Evolutionary conservation across 2,888 invertebrate species (phyloP).

Genomic region (Epinotia nisella): DNA sequence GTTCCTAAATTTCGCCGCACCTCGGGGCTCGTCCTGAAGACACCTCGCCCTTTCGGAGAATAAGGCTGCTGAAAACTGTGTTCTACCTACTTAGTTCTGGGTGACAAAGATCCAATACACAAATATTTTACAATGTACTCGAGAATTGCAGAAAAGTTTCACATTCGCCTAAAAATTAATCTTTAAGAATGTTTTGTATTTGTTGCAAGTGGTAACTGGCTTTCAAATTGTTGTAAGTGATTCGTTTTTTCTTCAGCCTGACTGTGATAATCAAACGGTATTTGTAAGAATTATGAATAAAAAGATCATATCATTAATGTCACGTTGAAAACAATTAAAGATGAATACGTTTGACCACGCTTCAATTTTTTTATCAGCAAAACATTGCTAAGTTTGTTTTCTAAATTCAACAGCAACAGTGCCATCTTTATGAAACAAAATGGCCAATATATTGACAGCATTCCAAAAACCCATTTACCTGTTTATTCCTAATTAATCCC

Average conservation of each 20-base stretch:
- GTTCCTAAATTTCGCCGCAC: constrained; percentile 74
- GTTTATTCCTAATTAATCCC: constrained; percentile 47
- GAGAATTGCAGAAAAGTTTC: too few relatives aligned
- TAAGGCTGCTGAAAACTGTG: constrained; percentile 51
- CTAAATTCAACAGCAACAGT: neutral
- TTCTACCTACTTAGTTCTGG: neutral
- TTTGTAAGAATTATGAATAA: too few relatives aligned
- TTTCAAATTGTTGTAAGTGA: too few relatives aligned
- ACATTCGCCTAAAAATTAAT: too few relatives aligned
- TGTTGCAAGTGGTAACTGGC: too few relatives aligned
- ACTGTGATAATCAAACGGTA: too few relatives aligned
- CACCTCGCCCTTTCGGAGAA: constrained; percentile 50
- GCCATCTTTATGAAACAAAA: constrained; percentile 45
- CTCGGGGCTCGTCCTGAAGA: constrained; percentile 67
- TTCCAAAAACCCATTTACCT: constrained; percentile 41
- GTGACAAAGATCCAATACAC: neutral
- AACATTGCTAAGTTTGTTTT: neutral
- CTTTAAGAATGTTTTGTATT: too few relatives aligned
- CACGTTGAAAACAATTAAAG: too few relatives aligned
- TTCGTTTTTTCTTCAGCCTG: too few relatives aligned
- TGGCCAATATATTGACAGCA: constrained; percentile 44
- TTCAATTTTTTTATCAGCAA: too few relatives aligned
- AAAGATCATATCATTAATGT: neutral
- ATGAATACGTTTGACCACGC: too few relatives aligned
- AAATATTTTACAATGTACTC: neutral